Evolutionary conservation across 2,113 vertebrate genomes (phyloP), one percentile per base, ranked within the genome.

Genomic region (Vidua macroura): DNA sequence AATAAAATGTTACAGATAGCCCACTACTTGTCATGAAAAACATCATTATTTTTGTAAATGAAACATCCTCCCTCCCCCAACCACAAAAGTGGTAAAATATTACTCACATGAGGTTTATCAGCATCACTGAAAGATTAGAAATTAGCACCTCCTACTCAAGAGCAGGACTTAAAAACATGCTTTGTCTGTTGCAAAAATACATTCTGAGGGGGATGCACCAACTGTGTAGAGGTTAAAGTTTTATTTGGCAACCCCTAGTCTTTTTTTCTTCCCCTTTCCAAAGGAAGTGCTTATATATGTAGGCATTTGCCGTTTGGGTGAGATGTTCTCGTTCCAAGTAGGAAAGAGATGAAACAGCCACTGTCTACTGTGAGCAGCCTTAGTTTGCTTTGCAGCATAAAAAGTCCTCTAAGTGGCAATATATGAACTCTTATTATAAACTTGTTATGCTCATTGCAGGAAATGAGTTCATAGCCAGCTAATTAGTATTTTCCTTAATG

Each of bases 161-260:
- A 88, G 56, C 1, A 0, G n/a, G 60, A 49, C 56, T 93, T 92
- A 87, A 94, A 96, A 96, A 88, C 52, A n/a, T 86, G 75, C 56
- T 92, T 94, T 94, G 43, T 93, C 83, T 95, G 58, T 72, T 73
- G 60, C 52, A 93, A 69, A 95, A 95, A 93, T 91, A 88, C 46
- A 35, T 83, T 93, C 70, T 88, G 60, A 95, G 83, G 68, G 60
- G 76, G 82, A 51, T 83, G 84, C 39, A 72, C 35, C 63, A 90
- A n/a, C 58, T 70, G 46, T 48, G 33, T 9, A 70, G 87, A 94
- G 79, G 88, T 90, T 86, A 64, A 5, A 19, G 41, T 95, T 92
- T 91, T 72, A 80, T 92, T 93, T 91, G 27, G 55, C 33, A 81
- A n/a, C 39, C 82, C 4, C 56, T 92, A 7, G 73, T 56, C 20